phyloP scores from a whole-genome alignment of 2,888 invertebrate species.

The Zele albiditarsus region DNA sequence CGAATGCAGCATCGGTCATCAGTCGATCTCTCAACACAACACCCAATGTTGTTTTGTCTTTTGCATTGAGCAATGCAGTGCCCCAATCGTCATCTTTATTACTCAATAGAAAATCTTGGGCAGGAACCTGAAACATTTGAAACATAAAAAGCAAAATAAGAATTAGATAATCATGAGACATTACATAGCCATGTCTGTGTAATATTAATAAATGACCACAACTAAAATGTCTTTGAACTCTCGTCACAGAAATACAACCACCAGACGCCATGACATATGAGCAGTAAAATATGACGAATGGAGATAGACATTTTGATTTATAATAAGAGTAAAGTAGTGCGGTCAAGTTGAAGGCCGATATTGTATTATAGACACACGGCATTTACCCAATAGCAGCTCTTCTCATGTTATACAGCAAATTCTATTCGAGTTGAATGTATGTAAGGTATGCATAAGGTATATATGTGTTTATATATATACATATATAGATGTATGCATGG shows the following conservation, averaged over 20 bases:
- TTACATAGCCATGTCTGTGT: conserved; percentile 43
- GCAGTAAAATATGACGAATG: neutral
- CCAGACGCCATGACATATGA: neutral
- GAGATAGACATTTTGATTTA: conserved; percentile 6
- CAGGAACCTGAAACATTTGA: conserved; percentile 76
- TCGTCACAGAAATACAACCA: neutral
- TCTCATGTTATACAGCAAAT: neutral
- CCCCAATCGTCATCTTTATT: conserved; percentile 79
- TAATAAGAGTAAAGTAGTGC: conserved; percentile 45
- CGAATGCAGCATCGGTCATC: conserved; percentile 90
- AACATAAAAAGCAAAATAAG: neutral
- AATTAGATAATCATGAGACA: neutral
- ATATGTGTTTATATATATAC: neutral
- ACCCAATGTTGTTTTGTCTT: conserved; percentile 71
- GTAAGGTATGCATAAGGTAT: conserved; percentile 17
- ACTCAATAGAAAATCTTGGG: conserved; percentile 76
- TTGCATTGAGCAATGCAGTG: conserved; percentile 76
- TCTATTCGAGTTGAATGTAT: neutral
- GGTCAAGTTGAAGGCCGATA: conserved; percentile 69
- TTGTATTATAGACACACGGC: conserved; percentile 14
- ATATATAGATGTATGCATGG: conserved; percentile 16
- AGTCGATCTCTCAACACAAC: conserved; percentile 91
- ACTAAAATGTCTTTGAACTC: conserved; percentile 13
- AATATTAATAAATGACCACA: conserved; percentile 21
- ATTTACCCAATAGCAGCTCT: neutral